A percentile compares a stretch with the other conserved stretches of the same genome.
phyloP scores from a whole-genome alignment of 1,140 invertebrate genomes.

The Brachionus koreanus region DNA sequence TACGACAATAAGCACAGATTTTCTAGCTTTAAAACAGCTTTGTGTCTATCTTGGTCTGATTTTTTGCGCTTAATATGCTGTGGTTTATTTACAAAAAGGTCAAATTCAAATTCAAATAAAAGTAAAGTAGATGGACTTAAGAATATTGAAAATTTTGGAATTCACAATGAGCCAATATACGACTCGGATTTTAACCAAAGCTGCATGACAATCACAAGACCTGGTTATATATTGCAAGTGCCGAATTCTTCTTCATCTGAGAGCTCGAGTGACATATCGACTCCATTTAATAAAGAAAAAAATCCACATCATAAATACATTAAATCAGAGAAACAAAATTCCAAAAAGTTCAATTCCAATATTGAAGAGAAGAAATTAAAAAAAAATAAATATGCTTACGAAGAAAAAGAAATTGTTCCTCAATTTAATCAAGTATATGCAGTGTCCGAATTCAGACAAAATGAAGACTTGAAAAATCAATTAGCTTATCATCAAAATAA shows the following conservation, averaged over 20 bases:
- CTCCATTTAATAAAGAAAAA: constrained; percentile 27
- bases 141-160: constrained; percentile 19
- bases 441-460: neutral
- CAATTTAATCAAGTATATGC: neutral
- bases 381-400: neutral
- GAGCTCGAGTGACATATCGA: constrained; percentile 8
- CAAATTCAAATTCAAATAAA: neutral
- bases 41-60: constrained; percentile 1
- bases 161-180: constrained; percentile 15
- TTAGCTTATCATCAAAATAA: constrained; percentile 15
- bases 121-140: neutral
- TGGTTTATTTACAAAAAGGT: neutral
- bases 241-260: neutral
- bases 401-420: neutral
- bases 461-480: neutral
- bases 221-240: constrained; percentile 39
- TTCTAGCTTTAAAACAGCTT: neutral
- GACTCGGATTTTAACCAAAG: constrained; percentile 29
- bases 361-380: constrained; percentile 12
- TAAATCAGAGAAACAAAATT: constrained; percentile 14
- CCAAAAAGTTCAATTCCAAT: neutral
- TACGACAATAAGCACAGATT: constrained; percentile 7
- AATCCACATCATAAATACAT: constrained; percentile 6
- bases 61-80: neutral
- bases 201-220: constrained; percentile 34